phyloP scores from a whole-genome alignment of 2,888 invertebrate genomes.

The Heliothis peltigera region DNA sequence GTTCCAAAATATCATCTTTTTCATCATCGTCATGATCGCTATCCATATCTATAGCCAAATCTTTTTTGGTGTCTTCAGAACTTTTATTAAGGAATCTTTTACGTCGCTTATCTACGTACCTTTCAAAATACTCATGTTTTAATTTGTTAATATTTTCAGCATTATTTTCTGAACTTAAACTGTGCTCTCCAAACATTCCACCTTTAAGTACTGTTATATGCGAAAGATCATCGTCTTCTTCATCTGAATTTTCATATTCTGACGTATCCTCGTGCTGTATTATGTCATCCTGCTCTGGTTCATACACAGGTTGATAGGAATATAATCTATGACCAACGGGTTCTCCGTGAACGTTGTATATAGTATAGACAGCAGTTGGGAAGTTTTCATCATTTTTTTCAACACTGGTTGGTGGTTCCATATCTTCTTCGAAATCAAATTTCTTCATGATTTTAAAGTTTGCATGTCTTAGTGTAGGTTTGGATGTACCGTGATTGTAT shows the following conservation, averaged over 20 bases:
- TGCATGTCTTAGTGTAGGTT: slow-evolving; percentile 85
- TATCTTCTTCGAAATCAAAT: slow-evolving; percentile 80
- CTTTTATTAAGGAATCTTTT: slow-evolving; percentile 81
- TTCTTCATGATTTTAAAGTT: slow-evolving; percentile 87
- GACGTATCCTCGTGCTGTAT: slow-evolving; percentile 75
- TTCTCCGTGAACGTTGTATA: slow-evolving; percentile 86
- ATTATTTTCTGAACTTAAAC: slow-evolving; percentile 61
- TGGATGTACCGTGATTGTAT: slow-evolving; percentile 81
- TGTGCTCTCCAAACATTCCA: slow-evolving; percentile 79
- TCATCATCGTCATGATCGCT: slow-evolving; percentile 68
- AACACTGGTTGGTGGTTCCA: slow-evolving; percentile 66
- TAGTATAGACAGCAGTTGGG: slow-evolving; percentile 85
- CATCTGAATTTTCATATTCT: slow-evolving; percentile 77
- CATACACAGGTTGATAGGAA: slow-evolving; percentile 87
- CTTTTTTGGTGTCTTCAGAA: slow-evolving; percentile 71
- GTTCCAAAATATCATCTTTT: slow-evolving; percentile 64
- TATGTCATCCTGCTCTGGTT: slow-evolving; percentile 83
- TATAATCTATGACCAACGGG: slow-evolving; percentile 86
- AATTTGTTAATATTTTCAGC: slow-evolving; percentile 80
- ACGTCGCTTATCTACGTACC: slow-evolving; percentile 82
- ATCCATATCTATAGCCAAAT: slow-evolving; percentile 65
- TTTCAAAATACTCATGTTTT: slow-evolving; percentile 86
- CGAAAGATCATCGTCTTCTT: slow-evolving; percentile 74
- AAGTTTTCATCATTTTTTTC: slow-evolving; percentile 75
- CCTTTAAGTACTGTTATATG: slow-evolving; percentile 85